Conservation (phyloP, 2,113 vertebrate species). For the Ginglymostoma cirratum region DNA sequence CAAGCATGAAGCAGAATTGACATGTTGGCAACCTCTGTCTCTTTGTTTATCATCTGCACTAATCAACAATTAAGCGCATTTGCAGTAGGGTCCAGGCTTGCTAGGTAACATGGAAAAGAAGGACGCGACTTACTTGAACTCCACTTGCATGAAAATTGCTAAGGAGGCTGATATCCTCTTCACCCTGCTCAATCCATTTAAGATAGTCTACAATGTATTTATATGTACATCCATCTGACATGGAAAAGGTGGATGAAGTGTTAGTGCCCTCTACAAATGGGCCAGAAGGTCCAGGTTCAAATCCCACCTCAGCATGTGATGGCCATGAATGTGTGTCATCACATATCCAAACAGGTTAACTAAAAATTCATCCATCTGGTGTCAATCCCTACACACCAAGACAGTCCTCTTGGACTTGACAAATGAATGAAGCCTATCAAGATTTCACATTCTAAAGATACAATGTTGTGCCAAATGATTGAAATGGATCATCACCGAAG, state of each 20-base stretch:
- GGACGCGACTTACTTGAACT: neutral
- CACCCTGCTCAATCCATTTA: neutral
- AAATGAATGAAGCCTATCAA: neutral
- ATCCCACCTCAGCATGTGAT: no score
- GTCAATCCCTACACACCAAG: neutral
- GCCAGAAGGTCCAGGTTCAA: no score
- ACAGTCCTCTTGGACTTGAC: neutral
- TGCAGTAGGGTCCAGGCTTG: neutral
- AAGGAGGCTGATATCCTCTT: neutral
- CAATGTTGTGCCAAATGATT: neutral
- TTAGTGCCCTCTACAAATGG: no score
- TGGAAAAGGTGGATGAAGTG: no score
- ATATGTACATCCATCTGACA: no score
- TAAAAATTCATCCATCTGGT: neutral
- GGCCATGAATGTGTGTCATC: no score
- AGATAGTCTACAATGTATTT: neutral
- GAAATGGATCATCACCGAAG: neutral
- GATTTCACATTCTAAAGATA: neutral
- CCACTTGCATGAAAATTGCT: neutral
- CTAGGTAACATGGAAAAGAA: neutral
- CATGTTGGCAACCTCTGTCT: neutral
- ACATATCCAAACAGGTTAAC: no score
- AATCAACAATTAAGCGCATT: neutral
- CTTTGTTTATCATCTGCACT: neutral
- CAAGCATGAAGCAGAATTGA: neutral